Evolutionary conservation across 2,888 invertebrate genomes (phyloP).

Genomic region (Coecobrya sp.): DNA sequence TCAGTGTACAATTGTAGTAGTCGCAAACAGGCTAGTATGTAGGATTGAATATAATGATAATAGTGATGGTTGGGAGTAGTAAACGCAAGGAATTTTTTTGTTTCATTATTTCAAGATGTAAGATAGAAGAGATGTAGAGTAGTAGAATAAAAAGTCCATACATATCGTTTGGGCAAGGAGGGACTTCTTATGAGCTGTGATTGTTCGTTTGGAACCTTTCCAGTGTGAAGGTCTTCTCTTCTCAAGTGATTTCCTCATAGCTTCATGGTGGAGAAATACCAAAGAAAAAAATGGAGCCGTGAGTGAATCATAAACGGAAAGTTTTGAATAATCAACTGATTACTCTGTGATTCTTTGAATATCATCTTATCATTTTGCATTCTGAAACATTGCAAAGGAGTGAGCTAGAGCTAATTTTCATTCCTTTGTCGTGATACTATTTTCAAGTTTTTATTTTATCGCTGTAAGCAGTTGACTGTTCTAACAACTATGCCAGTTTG

Average conservation of each 20-base stretch:
- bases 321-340: slow-evolving; percentile 11
- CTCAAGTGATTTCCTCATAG: slow-evolving; percentile 13
- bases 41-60: slow-evolving; percentile 23
- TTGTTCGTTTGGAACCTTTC: slow-evolving; percentile 58
- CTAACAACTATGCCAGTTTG: no score
- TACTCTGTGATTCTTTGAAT: background rate
- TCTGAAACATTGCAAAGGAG: background rate
- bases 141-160: background rate
- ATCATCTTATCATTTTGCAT: slow-evolving; percentile 45
- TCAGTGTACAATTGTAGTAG: slow-evolving; percentile 43
- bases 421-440: background rate
- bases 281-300: slow-evolving; percentile 42
- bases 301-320: slow-evolving; percentile 12
- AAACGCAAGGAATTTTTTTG: slow-evolving; percentile 58
- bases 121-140: slow-evolving; percentile 21
- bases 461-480: no score
- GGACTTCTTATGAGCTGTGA: slow-evolving; percentile 52
- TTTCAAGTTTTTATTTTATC: no score
- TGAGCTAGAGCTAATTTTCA: background rate
- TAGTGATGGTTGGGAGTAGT: slow-evolving; percentile 9
- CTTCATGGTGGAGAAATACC: background rate
- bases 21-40: slow-evolving; percentile 13
- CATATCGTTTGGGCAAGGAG: slow-evolving; percentile 24
- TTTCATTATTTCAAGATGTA: slow-evolving; percentile 44
- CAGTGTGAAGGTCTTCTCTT: slow-evolving; percentile 25